phyloP scores from a whole-genome alignment of 2,113 vertebrate genomes.

The Irena cyanogastra region DNA sequence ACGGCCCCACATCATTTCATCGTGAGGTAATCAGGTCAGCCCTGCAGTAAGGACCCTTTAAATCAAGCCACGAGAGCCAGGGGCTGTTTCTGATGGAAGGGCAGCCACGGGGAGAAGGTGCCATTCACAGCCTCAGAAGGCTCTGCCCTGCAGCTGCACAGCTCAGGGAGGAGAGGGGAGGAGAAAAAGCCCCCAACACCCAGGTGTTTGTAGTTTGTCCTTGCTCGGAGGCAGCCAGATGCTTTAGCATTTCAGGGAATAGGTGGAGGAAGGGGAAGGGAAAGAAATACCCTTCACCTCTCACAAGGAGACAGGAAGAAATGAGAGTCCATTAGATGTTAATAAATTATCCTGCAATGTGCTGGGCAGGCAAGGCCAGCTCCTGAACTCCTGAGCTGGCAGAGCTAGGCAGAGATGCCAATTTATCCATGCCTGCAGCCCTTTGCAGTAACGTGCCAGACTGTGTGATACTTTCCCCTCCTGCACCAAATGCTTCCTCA shows the following conservation, averaged over 20 bases:
- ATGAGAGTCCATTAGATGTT: slow-evolving; percentile 11
- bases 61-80: background rate
- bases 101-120: slow-evolving; percentile 16
- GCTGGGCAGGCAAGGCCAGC: background rate
- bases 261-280: background rate
- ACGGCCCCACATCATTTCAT: slow-evolving; percentile 34
- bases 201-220: slow-evolving; percentile 26
- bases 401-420: background rate
- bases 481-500: background rate
- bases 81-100: slow-evolving; percentile 33
- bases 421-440: background rate
- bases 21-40: slow-evolving; percentile 60
- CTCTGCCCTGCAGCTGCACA: slow-evolving; percentile 13
- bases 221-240: slow-evolving; percentile 44
- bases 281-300: background rate
- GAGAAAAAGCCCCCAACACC: background rate
- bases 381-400: background rate
- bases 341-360: slow-evolving; percentile 13
- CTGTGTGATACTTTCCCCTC: background rate
- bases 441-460: background rate
- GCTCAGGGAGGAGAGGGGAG: background rate
- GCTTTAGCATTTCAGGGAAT: background rate
- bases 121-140: background rate
- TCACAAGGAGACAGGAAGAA: slow-evolving; percentile 7
- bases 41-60: background rate